Evolutionary conservation across 2,113 vertebrate species (phyloP).

Genomic region (Eupsittula cactorum): DNA sequence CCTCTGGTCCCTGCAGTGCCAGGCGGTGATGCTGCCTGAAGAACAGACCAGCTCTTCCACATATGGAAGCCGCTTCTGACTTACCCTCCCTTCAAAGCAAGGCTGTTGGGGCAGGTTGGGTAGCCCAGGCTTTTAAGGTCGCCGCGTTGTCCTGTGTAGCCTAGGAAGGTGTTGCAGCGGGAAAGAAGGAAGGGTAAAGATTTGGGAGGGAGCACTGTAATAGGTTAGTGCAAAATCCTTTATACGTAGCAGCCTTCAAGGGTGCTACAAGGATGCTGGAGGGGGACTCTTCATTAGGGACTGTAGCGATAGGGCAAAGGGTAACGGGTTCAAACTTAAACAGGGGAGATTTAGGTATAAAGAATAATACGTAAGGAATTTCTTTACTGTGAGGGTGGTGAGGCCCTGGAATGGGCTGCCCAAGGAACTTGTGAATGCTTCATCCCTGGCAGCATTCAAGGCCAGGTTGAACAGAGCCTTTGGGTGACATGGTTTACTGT

Average conservation of each 20-base stretch:
- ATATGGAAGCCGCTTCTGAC: accelerated
- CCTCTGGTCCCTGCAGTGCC: accelerated
- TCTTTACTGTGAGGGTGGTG: neutral
- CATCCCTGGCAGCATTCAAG: neutral
- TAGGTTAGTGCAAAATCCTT: accelerated
- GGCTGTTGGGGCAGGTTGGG: neutral
- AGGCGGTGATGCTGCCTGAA: neutral
- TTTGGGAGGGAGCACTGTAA: accelerated
- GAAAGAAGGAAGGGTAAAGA: neutral
- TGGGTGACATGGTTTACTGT: neutral
- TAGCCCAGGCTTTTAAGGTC: neutral
- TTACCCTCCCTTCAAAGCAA: accelerated
- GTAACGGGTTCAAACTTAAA: neutral
- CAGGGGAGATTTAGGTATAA: neutral
- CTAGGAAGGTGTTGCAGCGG: accelerated
- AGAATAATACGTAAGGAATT: neutral
- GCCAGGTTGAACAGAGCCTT: neutral
- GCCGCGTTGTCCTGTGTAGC: accelerated
- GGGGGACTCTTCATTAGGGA: neutral
- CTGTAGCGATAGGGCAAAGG: neutral
- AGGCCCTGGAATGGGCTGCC: neutral
- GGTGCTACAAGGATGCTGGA: neutral
- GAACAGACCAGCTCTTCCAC: accelerated
- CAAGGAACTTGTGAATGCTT: neutral
- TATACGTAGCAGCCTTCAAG: neutral